Evolutionary conservation across 2,888 invertebrate genomes (phyloP).

Genomic region (Hypomecis punctinalis): DNA sequence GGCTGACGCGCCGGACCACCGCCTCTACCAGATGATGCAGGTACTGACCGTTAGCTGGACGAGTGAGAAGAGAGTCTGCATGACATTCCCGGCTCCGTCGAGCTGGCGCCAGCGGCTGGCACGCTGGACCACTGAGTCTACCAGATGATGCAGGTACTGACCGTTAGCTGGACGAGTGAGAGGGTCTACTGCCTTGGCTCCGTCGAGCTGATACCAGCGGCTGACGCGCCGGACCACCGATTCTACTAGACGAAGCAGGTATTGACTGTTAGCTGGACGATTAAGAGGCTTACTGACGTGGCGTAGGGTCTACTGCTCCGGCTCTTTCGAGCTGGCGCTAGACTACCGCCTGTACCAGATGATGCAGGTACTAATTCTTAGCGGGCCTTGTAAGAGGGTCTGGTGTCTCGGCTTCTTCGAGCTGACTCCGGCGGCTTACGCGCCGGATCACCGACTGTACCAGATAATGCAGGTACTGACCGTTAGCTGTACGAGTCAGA

Average conservation of each 20-base stretch:
- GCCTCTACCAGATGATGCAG: constrained; percentile 66
- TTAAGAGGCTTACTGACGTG: no score
- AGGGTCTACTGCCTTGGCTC: neutral
- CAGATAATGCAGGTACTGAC: no score
- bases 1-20: constrained; percentile 41
- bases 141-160: constrained; percentile 66
- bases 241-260: constrained; percentile 71
- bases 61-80: no score
- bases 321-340: no score
- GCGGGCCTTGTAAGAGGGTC: neutral
- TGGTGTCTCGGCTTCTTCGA: neutral
- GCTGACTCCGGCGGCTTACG: neutral
- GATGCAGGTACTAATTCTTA: no score
- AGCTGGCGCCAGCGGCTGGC: neutral
- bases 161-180: neutral
- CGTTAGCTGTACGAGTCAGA: no score
- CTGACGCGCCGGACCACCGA: constrained; percentile 42
- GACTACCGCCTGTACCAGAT: no score
- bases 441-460: no score
- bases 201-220: neutral
- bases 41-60: constrained; percentile 43
- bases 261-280: no score
- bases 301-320: no score
- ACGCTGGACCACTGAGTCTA: constrained; percentile 54
- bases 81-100: no score